Percentiles rank a stretch among this genome's conserved stretches.
Evolutionary conservation across 2,888 invertebrate species (phyloP).

Genomic region (Ennomos erosarius): DNA sequence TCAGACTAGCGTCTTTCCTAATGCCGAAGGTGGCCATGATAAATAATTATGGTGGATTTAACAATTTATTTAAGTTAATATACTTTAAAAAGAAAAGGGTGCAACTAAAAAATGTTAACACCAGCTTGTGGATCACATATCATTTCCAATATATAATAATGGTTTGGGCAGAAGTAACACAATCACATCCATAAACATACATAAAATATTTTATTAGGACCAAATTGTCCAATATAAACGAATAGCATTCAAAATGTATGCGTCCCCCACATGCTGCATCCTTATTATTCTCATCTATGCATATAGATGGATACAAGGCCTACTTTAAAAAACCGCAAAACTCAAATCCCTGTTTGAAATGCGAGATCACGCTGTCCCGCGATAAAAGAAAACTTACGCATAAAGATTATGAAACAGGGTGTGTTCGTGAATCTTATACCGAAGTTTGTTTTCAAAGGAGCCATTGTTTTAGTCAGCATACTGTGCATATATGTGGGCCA

Average conservation of each 20-base stretch:
- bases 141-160: too few relatives aligned
- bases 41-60: too few relatives aligned
- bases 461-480: constrained; percentile 35
- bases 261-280: constrained; percentile 40
- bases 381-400: constrained; percentile 38
- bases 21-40: too few relatives aligned
- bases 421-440: constrained; percentile 13
- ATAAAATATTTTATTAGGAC: too few relatives aligned
- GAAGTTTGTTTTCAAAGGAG: constrained; percentile 24
- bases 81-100: too few relatives aligned
- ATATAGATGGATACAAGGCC: constrained; percentile 22
- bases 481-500: constrained; percentile 38
- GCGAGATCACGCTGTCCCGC: constrained; percentile 33
- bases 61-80: too few relatives aligned
- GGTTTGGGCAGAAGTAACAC: too few relatives aligned
- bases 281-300: constrained; percentile 15
- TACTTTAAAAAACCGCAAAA: constrained; percentile 28
- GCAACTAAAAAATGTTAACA: too few relatives aligned
- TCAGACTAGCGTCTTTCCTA: too few relatives aligned
- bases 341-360: constrained; percentile 35
- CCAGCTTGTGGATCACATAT: too few relatives aligned
- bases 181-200: too few relatives aligned
- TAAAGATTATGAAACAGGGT: constrained; percentile 28
- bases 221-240: constrained; percentile 14
- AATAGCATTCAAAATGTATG: constrained; percentile 52